These are phyloP conservation scores for Mimachlamys varia DNA, from an alignment of 2,888 invertebrate genomes.

Conservation along the genomic window DNA sequence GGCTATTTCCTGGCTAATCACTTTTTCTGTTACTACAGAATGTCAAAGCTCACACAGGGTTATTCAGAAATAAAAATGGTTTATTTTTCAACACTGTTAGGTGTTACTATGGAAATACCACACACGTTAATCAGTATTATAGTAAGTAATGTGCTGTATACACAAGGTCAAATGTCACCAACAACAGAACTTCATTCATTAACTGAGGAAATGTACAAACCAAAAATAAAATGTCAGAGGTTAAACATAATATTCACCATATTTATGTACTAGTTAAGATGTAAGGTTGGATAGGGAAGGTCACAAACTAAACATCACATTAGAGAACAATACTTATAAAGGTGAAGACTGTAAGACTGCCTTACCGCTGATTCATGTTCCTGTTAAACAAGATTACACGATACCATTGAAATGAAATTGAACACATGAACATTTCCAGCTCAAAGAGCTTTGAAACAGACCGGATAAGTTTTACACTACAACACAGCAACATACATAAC, in stretches of 20 bases:
- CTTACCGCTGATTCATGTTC: slow-evolving; percentile 6
- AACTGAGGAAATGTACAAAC: neutral
- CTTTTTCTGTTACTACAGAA: too few species aligned
- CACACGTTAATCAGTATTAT: neutral
- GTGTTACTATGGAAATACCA: neutral
- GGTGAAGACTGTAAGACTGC: neutral
- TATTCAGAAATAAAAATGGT: neutral
- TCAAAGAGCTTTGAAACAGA: too few species aligned
- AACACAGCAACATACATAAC: too few species aligned
- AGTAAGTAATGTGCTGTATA: too few species aligned
- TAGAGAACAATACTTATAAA: neutral
- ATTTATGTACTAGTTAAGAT: neutral
- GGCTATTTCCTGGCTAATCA: neutral
- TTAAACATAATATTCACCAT: neutral
- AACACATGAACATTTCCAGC: neutral
- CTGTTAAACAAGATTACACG: slow-evolving; percentile 19
- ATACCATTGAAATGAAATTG: neutral
- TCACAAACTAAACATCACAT: neutral
- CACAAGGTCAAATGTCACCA: neutral
- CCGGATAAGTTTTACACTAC: too few species aligned
- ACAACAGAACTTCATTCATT: neutral
- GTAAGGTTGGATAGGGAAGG: neutral
- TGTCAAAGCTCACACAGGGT: neutral
- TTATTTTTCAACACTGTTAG: neutral
- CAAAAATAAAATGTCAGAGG: neutral